These are phyloP conservation scores for Agrotis puta DNA, from an alignment of 2,888 invertebrate genomes.

Conservation along the genomic window DNA sequence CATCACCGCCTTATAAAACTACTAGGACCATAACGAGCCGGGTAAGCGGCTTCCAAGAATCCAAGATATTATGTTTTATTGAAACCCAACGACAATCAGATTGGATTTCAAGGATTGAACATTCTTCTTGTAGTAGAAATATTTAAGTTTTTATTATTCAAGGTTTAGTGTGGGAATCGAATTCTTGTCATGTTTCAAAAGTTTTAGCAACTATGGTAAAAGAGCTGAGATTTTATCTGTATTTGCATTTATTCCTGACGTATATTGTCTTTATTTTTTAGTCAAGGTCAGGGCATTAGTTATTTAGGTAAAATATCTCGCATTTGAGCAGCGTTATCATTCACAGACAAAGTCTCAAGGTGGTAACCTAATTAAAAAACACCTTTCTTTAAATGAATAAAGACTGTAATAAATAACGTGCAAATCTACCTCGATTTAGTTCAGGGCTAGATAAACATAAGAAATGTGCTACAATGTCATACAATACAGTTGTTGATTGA, in stretches of 20 bases:
- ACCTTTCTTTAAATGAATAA: slow-evolving; percentile 34
- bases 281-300: neutral
- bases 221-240: neutral
- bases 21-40: slow-evolving; percentile 62
- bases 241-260: neutral
- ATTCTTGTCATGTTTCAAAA: neutral
- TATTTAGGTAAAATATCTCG: neutral
- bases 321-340: slow-evolving; percentile 1
- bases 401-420: slow-evolving; percentile 46
- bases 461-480: slow-evolving; percentile 77
- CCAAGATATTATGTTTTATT: slow-evolving; percentile 55
- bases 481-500: slow-evolving; percentile 73
- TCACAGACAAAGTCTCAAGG: slow-evolving; percentile 1
- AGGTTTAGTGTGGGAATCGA: neutral
- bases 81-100: slow-evolving; percentile 53
- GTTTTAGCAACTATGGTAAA: neutral
- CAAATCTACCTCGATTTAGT: slow-evolving; percentile 73
- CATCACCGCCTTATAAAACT: slow-evolving; percentile 72
- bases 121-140: slow-evolving; percentile 9
- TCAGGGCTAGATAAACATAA: slow-evolving; percentile 73
- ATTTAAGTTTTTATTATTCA: slow-evolving; percentile 4
- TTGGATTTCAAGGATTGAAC: slow-evolving; percentile 48
- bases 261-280: neutral
- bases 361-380: slow-evolving; percentile 28
- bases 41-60: slow-evolving; percentile 50